A percentile compares a stretch with the other conserved stretches of the same genome.
These are phyloP conservation scores for Paramormyrops kingsleyae DNA, from an alignment of 2,113 vertebrate genomes.

Conservation along the genomic window DNA sequence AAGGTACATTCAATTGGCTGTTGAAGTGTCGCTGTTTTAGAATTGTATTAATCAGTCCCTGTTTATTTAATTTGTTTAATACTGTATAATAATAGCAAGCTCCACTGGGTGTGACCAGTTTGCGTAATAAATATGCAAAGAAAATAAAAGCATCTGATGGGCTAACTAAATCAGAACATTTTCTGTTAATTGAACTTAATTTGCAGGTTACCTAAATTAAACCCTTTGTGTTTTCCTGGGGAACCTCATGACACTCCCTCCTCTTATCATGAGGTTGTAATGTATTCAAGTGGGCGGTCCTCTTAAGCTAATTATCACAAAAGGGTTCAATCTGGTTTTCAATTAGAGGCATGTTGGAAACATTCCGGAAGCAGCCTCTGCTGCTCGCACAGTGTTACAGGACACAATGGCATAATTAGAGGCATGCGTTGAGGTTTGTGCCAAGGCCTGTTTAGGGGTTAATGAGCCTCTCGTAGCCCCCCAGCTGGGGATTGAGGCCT, in stretches of 20 bases:
- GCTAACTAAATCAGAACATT: slow-evolving; percentile 89
- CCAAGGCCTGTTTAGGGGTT: slow-evolving; percentile 98
- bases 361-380: slow-evolving; percentile 71
- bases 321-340: slow-evolving; percentile 82
- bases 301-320: slow-evolving; percentile 76
- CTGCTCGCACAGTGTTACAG: slow-evolving; percentile 44
- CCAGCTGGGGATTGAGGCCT: slow-evolving; percentile 81
- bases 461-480: slow-evolving; percentile 99
- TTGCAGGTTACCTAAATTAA: slow-evolving; percentile 96
- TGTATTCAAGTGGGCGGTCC: slow-evolving; percentile 78
- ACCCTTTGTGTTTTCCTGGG: slow-evolving; percentile 81
- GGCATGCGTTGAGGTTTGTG: slow-evolving; percentile 65
- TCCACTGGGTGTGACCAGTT: slow-evolving; percentile 96
- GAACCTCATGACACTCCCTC: slow-evolving; percentile 61
- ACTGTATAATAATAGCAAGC: slow-evolving; percentile 76
- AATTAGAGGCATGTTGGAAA: slow-evolving; percentile 81
- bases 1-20: background rate
- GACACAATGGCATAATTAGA: slow-evolving; percentile 20
- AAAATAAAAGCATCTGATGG: slow-evolving; percentile 96
- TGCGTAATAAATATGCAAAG: slow-evolving; percentile 99
- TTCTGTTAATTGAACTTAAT: slow-evolving; percentile 93
- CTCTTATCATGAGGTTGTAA: slow-evolving; percentile 83
- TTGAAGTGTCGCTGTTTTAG: slow-evolving; percentile 51
- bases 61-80: slow-evolving; percentile 97
- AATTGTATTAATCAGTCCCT: slow-evolving; percentile 85